Evolutionary conservation across 2,888 invertebrate species (phyloP).

Genomic region (Lepidonotus clava): DNA sequence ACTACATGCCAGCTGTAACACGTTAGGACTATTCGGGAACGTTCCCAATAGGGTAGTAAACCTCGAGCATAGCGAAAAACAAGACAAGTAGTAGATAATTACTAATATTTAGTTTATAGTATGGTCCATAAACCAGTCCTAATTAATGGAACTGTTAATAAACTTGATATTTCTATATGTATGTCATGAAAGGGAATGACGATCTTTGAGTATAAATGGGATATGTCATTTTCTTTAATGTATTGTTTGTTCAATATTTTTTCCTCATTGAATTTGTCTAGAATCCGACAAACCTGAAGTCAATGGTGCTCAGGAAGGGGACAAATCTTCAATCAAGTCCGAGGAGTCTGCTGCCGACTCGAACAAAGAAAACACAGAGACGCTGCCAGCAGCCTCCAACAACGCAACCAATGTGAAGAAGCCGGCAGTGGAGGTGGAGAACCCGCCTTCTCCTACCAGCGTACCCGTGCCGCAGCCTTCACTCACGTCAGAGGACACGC

Average conservation of each 20-base stretch:
- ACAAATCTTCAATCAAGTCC: slow-evolving; percentile 17
- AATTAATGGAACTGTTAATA: too few relatives aligned
- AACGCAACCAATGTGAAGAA: background rate
- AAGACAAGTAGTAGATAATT: too few relatives aligned
- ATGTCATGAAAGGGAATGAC: too few relatives aligned
- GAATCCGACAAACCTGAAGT: slow-evolving; percentile 54
- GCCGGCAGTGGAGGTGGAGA: background rate
- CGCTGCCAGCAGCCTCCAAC: background rate
- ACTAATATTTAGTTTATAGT: too few relatives aligned
- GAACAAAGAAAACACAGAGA: slow-evolving; percentile 32
- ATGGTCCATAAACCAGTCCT: too few relatives aligned
- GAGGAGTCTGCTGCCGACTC: background rate
- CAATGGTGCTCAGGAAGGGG: slow-evolving; percentile 32
- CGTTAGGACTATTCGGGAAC: too few relatives aligned
- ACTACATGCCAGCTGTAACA: too few relatives aligned
- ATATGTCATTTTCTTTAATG: slow-evolving; percentile 20
- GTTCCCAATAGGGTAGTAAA: too few relatives aligned
- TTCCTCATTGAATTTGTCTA: slow-evolving; percentile 57
- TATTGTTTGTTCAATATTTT: slow-evolving; percentile 53
- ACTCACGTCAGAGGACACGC: slow-evolving; percentile 72
- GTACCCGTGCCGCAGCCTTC: slow-evolving; percentile 62
- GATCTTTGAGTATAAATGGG: background rate
- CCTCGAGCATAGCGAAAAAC: too few relatives aligned
- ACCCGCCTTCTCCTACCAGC: slow-evolving; percentile 57
- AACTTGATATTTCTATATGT: too few relatives aligned